Evolutionary conservation across 1,140 invertebrate species (phyloP), one percentile per base, ranked within the genome.

Genomic region (Pararge aegeria): DNA sequence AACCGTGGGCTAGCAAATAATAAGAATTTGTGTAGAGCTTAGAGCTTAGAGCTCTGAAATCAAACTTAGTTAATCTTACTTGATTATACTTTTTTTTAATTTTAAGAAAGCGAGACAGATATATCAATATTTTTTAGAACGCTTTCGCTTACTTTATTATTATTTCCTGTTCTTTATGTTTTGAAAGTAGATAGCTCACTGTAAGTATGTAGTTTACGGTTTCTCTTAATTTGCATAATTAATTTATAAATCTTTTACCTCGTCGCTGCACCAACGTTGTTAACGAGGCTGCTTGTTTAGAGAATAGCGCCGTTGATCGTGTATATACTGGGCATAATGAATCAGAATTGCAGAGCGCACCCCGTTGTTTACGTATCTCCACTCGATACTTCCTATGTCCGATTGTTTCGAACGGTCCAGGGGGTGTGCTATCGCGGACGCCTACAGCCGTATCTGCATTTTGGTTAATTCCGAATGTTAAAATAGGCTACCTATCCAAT

Each of bases 301-400:
- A 34, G 30, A 34, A 34, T 34, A 34, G 30, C 10, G 27, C 27
- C 27, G 27, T 4, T 27, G 34, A 42, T 5, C 15, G 20, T 20
- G 44, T 34, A 48, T 68, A 56, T 52, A 67, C 69, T 61, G 61
- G 59, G 71, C 72, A 69, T 75, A 75, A 76, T 72, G 69, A 70
- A 83, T 80, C 76, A 75, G 79, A 77, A 84, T 84, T 84, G 81
- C 79, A 84, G 81, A 83, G 68, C 70, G 67, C 66, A 58, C 73
- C 72, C 74, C 66, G 50, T 66, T 68, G 65, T 70, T 70, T 73
- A 59, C 62, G 64, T 68, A 66, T 66, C 72, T 69, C 67, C 64
- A 70, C 67, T 68, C 67, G 70, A 74, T 71, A 74, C 75, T 68
- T 73, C 70, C 73, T 72, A 70, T 69, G 64, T 63, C 56, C 71